Conservation (phyloP, 1,140 invertebrate species). For the Ptiloglossa arizonensis region DNA sequence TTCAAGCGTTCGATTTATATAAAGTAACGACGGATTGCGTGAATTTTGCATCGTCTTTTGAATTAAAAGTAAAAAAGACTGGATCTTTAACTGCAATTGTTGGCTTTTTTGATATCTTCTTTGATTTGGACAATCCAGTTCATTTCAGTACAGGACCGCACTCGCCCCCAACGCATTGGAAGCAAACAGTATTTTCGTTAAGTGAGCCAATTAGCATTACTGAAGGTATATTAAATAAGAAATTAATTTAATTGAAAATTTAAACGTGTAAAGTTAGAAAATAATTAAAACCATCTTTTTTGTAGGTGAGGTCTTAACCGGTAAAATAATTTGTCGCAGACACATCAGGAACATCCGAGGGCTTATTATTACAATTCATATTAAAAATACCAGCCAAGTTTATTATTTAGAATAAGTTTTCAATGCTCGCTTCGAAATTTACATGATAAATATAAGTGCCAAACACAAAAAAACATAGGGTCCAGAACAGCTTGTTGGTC, state of each 20-base stretch:
- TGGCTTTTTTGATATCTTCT: constrained; percentile 96
- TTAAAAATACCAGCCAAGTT: constrained; percentile 76
- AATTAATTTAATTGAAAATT: constrained; percentile 16
- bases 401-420: constrained; percentile 76
- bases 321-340: constrained; percentile 85
- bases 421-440: constrained; percentile 14
- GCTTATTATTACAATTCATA: constrained; percentile 82
- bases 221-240: constrained; percentile 82
- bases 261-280: constrained; percentile 11
- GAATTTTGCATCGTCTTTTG: constrained; percentile 90
- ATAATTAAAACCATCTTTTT: constrained; percentile 56
- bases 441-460: constrained; percentile 54
- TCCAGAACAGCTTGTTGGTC: constrained; percentile 43
- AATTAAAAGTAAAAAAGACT: constrained; percentile 86
- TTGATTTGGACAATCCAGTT: constrained; percentile 88
- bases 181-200: constrained; percentile 97
- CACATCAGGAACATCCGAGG: constrained; percentile 84
- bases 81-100: constrained; percentile 93
- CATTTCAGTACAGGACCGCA: constrained; percentile 89
- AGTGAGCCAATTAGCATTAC: constrained; percentile 87
- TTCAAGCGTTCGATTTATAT: constrained; percentile 90
- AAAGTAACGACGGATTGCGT: constrained; percentile 91
- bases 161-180: constrained; percentile 95
- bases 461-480: constrained; percentile 50
- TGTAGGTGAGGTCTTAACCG: constrained; percentile 84